phyloP scores from a whole-genome alignment of 2,888 invertebrate species.

The Apocheima hispidaria region DNA sequence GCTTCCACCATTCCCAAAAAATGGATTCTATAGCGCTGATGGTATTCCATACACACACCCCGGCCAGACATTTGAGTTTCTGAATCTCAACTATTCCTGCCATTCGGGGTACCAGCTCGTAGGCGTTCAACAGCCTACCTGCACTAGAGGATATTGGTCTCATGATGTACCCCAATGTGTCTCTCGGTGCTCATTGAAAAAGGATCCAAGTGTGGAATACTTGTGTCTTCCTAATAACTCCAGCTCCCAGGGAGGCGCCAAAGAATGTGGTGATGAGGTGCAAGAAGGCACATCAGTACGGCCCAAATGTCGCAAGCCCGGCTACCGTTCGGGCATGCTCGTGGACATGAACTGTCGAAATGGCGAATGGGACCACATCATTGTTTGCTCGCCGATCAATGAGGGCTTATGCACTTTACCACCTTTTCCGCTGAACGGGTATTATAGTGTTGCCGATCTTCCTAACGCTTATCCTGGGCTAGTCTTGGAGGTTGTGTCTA shows the following conservation, averaged over 20 bases:
- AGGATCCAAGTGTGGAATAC: constrained; percentile 31
- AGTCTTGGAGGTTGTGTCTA: constrained; percentile 17
- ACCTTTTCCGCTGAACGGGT: constrained; percentile 22
- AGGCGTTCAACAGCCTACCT: constrained; percentile 8
- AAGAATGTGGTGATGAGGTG: constrained; percentile 22
- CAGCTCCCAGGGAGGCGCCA: not conserved
- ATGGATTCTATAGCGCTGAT: constrained; percentile 27
- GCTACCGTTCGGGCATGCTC: constrained; percentile 29
- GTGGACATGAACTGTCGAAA: constrained; percentile 33
- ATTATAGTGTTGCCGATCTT: constrained; percentile 12
- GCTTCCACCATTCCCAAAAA: constrained; percentile 25
- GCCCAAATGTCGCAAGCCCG: constrained; percentile 28
- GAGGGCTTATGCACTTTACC: constrained; percentile 22
- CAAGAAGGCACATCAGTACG: constrained; percentile 27
- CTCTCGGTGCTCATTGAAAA: constrained; percentile 29
- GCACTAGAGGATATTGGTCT: constrained; percentile 26
- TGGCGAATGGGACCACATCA: constrained; percentile 34
- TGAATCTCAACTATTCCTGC: constrained; percentile 29
- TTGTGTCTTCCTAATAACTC: constrained; percentile 23
- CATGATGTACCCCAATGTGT: constrained; percentile 21
- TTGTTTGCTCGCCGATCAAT: constrained; percentile 25
- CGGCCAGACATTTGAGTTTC: constrained; percentile 19
- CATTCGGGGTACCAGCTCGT: constrained; percentile 22
- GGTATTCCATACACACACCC: constrained; percentile 22
- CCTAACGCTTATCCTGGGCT: constrained; percentile 28